Percentiles rank a stretch among this genome's conserved stretches.
Evolutionary conservation across 2,888 invertebrate species (phyloP).

Genomic region (Synanthedon tipuliformis): DNA sequence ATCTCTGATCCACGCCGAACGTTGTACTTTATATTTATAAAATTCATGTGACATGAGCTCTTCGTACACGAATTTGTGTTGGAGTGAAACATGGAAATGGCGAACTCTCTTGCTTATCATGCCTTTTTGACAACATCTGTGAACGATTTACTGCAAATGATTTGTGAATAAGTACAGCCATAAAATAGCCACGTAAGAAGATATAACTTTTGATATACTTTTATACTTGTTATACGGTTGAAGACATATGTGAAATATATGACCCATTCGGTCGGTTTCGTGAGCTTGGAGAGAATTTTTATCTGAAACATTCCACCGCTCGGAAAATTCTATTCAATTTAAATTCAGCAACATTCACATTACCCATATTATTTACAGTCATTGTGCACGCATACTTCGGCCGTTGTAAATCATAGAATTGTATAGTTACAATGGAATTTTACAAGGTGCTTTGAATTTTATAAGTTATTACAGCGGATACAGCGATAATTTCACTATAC

Average conservation of each 20-base stretch:
- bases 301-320: neutral
- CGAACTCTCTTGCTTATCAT: slow-evolving; percentile 21
- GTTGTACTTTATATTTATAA: slow-evolving; percentile 44
- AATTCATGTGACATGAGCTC: slow-evolving; percentile 56
- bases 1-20: slow-evolving; percentile 35
- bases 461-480: neutral
- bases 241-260: slow-evolving; percentile 6
- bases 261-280: slow-evolving; percentile 24
- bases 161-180: neutral
- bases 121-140: slow-evolving; percentile 9
- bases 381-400: too few relatives aligned
- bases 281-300: neutral
- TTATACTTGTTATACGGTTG: neutral
- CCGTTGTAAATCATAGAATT: too few relatives aligned
- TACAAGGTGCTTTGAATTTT: neutral
- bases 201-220: neutral
- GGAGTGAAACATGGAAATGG: slow-evolving; percentile 28
- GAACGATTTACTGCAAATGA: slow-evolving; percentile 4
- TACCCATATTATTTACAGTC: neutral
- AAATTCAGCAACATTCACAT: neutral
- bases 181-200: neutral
- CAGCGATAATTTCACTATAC: slow-evolving; percentile 5
- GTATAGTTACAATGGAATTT: too few relatives aligned
- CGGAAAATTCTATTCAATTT: neutral
- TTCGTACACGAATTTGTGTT: slow-evolving; percentile 47